Evolutionary conservation across 2,888 invertebrate species (phyloP).

Genomic region (Strigamia crassipes): DNA sequence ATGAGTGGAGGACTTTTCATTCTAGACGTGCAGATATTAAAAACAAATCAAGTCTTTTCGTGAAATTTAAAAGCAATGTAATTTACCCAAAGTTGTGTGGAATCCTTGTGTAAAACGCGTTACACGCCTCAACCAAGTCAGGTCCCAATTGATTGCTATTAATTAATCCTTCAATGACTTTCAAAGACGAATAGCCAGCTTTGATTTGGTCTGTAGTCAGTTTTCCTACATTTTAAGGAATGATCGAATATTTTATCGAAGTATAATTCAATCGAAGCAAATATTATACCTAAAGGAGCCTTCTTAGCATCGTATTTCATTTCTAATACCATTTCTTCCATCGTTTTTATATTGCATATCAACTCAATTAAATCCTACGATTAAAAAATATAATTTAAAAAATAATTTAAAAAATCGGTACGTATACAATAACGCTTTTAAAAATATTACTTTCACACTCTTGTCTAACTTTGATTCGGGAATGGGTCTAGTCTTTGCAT

Average conservation of each 20-base stretch:
- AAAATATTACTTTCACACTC: slow-evolving; percentile 50
- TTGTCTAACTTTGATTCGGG: slow-evolving; percentile 59
- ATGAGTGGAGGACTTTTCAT: slow-evolving; percentile 62
- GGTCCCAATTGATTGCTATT: slow-evolving; percentile 56
- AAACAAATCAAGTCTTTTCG: background rate
- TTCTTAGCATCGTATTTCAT: slow-evolving; percentile 63
- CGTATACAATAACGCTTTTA: background rate
- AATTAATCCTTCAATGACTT: slow-evolving; percentile 60
- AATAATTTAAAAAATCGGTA: background rate
- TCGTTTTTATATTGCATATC: slow-evolving; percentile 61
- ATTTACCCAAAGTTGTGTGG: slow-evolving; percentile 63
- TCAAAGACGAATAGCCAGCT: slow-evolving; percentile 61
- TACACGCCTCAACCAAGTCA: slow-evolving; percentile 59
- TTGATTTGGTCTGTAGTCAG: slow-evolving; percentile 62
- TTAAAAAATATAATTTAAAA: background rate
- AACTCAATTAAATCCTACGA: slow-evolving; percentile 59
- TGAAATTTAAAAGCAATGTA: background rate
- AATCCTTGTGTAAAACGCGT: slow-evolving; percentile 63
- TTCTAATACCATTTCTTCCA: slow-evolving; percentile 62
- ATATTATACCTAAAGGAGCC: slow-evolving; percentile 60
- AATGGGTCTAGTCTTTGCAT: slow-evolving; percentile 47
- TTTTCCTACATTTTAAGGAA: slow-evolving; percentile 57
- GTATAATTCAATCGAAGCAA: background rate
- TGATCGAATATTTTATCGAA: too few species aligned
- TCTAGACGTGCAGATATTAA: slow-evolving; percentile 53